A percentile compares a stretch with the other conserved stretches of the same genome.
These are phyloP conservation scores for Heliconius melpomene DNA, from an alignment of 1,140 invertebrate genomes.

Conservation along the genomic window DNA sequence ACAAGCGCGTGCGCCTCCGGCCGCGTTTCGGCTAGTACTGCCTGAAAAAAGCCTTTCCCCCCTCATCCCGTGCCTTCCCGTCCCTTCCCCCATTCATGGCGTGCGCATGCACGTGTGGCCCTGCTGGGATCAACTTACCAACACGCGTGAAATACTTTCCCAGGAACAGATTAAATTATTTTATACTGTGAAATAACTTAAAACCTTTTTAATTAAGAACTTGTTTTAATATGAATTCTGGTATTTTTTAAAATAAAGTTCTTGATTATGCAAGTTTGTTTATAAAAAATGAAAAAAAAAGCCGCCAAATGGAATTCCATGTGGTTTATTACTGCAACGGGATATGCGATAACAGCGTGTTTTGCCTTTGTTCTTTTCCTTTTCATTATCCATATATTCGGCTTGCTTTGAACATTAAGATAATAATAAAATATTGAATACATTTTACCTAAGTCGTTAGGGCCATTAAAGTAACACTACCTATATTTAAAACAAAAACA, in stretches of 20 bases:
- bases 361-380: neutral
- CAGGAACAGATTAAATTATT: slow-evolving; percentile 42
- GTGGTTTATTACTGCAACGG: slow-evolving; percentile 1
- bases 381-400: neutral
- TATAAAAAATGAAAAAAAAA: neutral
- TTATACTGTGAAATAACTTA: slow-evolving; percentile 38
- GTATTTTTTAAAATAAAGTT: neutral
- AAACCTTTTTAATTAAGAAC: neutral
- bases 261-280: neutral
- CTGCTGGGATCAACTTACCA: slow-evolving; percentile 59
- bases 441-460: slow-evolving; percentile 9
- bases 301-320: neutral
- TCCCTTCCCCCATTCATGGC: slow-evolving; percentile 69
- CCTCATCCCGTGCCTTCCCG: slow-evolving; percentile 44
- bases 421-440: slow-evolving; percentile 6
- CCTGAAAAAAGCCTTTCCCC: slow-evolving; percentile 72
- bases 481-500: slow-evolving; percentile 14
- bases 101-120: slow-evolving; percentile 69
- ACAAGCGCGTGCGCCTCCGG: slow-evolving; percentile 53
- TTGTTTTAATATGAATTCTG: neutral
- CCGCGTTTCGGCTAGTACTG: slow-evolving; percentile 60
- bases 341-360: neutral
- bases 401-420: slow-evolving; percentile 22
- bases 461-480: slow-evolving; percentile 6
- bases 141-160: slow-evolving; percentile 68